phyloP scores from a whole-genome alignment of 2,797 vertebrate species.

The Acanthurus tractus region DNA sequence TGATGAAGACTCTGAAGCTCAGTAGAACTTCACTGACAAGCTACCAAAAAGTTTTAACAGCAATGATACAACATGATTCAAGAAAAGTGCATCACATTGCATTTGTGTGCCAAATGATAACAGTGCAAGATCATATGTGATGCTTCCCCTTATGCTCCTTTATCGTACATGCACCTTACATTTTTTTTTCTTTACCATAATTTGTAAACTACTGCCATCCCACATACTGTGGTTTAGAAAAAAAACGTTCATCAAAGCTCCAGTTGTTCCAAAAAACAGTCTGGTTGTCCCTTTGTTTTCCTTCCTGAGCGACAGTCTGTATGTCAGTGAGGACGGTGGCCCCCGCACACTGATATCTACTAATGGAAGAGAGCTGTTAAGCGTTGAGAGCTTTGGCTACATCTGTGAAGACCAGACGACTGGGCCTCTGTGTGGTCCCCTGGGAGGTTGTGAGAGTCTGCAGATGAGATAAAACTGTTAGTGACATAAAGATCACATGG shows the following conservation, averaged over 20 bases:
- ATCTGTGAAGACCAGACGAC: conserved; percentile 96
- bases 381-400: conserved; percentile 95
- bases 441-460: conserved; percentile 92
- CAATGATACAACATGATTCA: conserved; percentile 52
- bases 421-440: conserved; percentile 93
- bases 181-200: not conserved
- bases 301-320: conserved; percentile 60
- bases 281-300: conserved; percentile 51
- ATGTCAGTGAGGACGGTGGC: conserved; percentile 31
- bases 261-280: conserved; percentile 43
- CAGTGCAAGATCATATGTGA: conserved; percentile 70
- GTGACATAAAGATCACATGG: conserved; percentile 8
- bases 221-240: conserved; percentile 9
- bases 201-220: conserved; percentile 27
- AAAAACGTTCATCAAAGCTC: conserved; percentile 45
- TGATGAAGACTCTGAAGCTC: conserved; percentile 66
- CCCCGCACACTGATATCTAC: conserved; percentile 12
- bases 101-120: conserved; percentile 62
- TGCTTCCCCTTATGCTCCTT: conserved; percentile 30
- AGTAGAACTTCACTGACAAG: conserved; percentile 56
- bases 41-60: conserved; percentile 63
- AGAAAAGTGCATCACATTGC: conserved; percentile 65
- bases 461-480: conserved; percentile 42
- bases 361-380: conserved; percentile 78
- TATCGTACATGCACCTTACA: conserved; percentile 48